Evolutionary conservation across 1,140 invertebrate species (phyloP).

Genomic region (Nymphalis io): DNA sequence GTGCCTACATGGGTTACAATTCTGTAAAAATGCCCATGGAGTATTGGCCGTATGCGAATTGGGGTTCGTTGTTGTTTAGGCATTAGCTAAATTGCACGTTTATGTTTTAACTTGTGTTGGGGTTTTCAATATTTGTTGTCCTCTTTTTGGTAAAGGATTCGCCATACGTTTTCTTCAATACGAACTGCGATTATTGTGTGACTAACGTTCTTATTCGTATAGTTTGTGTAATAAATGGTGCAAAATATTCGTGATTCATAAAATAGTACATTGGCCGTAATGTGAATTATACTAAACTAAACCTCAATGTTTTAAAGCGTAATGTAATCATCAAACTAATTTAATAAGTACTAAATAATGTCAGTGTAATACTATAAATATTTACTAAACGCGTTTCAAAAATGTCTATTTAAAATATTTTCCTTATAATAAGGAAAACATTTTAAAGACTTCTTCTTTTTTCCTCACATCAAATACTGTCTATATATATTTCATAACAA

Average conservation of each 20-base stretch:
- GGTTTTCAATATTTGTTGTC: slow-evolving; percentile 8
- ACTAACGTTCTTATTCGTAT: slow-evolving; percentile 15
- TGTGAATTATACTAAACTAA: background rate
- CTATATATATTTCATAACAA: background rate
- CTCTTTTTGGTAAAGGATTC: slow-evolving; percentile 21
- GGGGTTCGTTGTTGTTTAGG: slow-evolving; percentile 78
- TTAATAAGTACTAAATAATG: background rate
- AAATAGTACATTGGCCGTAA: no score
- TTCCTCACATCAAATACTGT: background rate
- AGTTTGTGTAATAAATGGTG: background rate
- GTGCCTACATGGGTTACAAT: slow-evolving; percentile 81
- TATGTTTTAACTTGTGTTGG: slow-evolving; percentile 24
- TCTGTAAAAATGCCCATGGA: slow-evolving; percentile 80
- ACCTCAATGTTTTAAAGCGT: background rate
- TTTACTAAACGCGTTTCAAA: background rate
- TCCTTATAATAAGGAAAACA: background rate
- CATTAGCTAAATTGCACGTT: slow-evolving; percentile 28
- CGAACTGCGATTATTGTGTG: slow-evolving; percentile 3
- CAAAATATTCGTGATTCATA: background rate
- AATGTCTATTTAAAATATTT: background rate
- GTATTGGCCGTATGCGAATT: slow-evolving; percentile 81
- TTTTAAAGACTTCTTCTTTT: no score
- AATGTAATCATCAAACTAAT: background rate
- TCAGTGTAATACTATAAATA: background rate
- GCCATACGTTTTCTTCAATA: slow-evolving; percentile 25